Conservation (phyloP, 2,888 invertebrate species). For the Cosmia pyralina region DNA sequence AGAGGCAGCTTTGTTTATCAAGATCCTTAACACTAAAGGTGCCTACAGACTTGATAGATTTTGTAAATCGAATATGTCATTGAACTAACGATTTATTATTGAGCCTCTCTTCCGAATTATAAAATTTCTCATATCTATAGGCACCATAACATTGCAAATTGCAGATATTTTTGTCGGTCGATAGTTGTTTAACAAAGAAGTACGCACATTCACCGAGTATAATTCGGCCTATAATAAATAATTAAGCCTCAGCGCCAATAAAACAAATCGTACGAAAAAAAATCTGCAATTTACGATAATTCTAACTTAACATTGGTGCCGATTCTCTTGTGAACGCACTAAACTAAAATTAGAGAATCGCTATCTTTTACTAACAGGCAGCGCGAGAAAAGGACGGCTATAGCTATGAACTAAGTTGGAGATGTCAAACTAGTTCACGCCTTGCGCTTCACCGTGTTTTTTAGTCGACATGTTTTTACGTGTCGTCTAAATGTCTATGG, state of each 20-base stretch:
- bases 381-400: too few species aligned
- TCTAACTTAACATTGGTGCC: slow-evolving; percentile 24
- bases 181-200: not conserved
- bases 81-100: not conserved
- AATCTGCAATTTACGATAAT: slow-evolving; percentile 33
- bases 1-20: slow-evolving; percentile 62
- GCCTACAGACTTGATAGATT: slow-evolving; percentile 16
- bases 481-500: too few species aligned
- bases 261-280: slow-evolving; percentile 14
- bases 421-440: too few species aligned
- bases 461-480: too few species aligned
- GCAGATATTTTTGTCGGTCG: slow-evolving; percentile 27
- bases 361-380: too few species aligned
- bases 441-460: too few species aligned
- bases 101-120: not conserved
- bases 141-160: slow-evolving; percentile 13
- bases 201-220: slow-evolving; percentile 34
- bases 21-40: slow-evolving; percentile 35
- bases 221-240: slow-evolving; percentile 48
- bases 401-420: too few species aligned
- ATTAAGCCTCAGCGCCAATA: slow-evolving; percentile 42
- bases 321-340: too few species aligned
- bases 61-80: not conserved
- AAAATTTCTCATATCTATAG: slow-evolving; percentile 5
- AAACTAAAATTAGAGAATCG: too few species aligned